A percentile compares a stretch with the other conserved stretches of the same genome.
Evolutionary conservation across 2,113 vertebrate species (phyloP).

Genomic region (Sinocyclocheilus anophthalmus): DNA sequence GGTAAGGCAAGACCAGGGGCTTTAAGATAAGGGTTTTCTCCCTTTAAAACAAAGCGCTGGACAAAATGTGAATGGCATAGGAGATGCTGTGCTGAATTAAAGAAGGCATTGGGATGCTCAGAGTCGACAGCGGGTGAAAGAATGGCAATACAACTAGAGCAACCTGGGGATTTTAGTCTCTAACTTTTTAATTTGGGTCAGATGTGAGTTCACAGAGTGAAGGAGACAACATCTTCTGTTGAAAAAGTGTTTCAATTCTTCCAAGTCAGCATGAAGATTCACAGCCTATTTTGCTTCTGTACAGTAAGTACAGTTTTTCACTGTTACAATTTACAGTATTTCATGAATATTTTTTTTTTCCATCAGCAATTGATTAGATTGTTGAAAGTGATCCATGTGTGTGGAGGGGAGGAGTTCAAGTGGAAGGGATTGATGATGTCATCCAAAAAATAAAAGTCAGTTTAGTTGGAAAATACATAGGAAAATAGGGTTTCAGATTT

Average conservation of each 20-base stretch:
- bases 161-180: neutral
- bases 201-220: neutral
- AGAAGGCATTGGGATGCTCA: neutral
- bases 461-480: neutral
- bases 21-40: constrained; percentile 48
- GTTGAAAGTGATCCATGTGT: too few species aligned
- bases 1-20: neutral
- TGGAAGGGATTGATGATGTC: too few species aligned
- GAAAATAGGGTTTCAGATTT: neutral
- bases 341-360: too few species aligned
- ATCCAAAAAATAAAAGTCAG: neutral
- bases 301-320: too few species aligned
- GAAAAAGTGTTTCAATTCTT: neutral
- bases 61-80: constrained; percentile 33
- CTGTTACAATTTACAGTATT: too few species aligned
- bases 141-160: neutral
- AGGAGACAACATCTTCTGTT: neutral
- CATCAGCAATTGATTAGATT: too few species aligned
- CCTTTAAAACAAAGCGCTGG: neutral
- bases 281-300: neutral
- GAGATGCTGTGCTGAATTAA: constrained; percentile 21
- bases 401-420: too few species aligned
- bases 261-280: neutral
- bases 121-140: neutral
- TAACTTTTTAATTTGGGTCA: neutral